Evolutionary conservation across 1,140 invertebrate species (phyloP).

Genomic region (Papilio xuthus): DNA sequence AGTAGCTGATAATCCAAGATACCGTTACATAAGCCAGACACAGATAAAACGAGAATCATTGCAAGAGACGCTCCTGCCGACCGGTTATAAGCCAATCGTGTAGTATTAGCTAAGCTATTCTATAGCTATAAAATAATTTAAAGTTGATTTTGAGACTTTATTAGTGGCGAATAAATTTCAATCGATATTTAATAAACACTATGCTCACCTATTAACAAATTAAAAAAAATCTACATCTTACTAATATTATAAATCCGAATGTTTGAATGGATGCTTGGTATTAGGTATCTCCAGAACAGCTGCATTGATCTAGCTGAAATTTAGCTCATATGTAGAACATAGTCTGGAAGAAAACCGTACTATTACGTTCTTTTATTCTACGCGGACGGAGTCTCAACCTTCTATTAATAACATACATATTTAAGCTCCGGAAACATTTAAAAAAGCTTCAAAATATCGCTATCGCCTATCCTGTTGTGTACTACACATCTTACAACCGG

Average conservation of each 20-base stretch:
- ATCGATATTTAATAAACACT: no score
- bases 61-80: neutral
- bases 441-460: neutral
- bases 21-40: slow-evolving; percentile 33
- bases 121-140: neutral
- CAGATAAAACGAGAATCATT: neutral
- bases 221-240: no score
- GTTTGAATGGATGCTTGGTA: no score
- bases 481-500: neutral
- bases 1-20: neutral
- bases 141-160: neutral
- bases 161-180: no score
- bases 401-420: neutral
- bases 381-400: no score
- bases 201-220: no score
- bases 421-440: neutral
- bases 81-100: slow-evolving; percentile 9
- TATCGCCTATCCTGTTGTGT: neutral
- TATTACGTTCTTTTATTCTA: no score
- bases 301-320: no score
- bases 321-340: no score
- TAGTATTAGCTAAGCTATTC: neutral
- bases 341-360: no score
- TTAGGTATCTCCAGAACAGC: no score
- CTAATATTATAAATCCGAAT: no score